Evolutionary conservation across 2,888 invertebrate species (phyloP).

Genomic region (Volucella zonaria): DNA sequence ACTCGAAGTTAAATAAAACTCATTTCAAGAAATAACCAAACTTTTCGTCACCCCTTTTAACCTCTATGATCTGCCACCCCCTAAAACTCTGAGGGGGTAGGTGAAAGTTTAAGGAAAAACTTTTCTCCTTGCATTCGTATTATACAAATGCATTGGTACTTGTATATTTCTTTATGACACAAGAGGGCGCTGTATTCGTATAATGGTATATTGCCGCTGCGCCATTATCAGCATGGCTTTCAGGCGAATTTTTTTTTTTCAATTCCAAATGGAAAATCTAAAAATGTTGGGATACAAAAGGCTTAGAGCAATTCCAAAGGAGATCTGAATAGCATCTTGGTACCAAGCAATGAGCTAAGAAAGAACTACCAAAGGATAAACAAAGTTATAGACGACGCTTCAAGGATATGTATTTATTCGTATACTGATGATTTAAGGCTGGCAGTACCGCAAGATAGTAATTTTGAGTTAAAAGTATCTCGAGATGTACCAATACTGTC

Average conservation of each 20-base stretch:
- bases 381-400: conserved; percentile 13
- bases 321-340: conserved; percentile 5
- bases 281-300: background rate
- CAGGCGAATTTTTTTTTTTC: background rate
- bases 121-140: conserved; percentile 10
- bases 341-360: background rate
- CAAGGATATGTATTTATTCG: background rate
- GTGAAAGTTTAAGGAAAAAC: conserved; percentile 6
- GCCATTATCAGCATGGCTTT: too few species aligned
- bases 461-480: background rate
- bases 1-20: conserved; percentile 51
- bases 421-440: background rate
- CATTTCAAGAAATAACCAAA: conserved; percentile 46
- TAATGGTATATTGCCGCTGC: too few species aligned
- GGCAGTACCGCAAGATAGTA: background rate
- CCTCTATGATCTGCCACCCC: background rate
- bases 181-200: too few species aligned
- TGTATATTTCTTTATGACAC: too few species aligned
- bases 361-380: conserved; percentile 4
- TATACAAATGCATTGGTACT: background rate
- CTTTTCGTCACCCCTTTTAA: conserved; percentile 1
- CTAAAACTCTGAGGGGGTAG: background rate
- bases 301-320: background rate
- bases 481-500: background rate
- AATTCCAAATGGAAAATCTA: conserved; percentile 12